These are phyloP conservation scores for Dipus sagitta DNA, from an alignment of 2,797 vertebrate species.

Conservation along the genomic window DNA sequence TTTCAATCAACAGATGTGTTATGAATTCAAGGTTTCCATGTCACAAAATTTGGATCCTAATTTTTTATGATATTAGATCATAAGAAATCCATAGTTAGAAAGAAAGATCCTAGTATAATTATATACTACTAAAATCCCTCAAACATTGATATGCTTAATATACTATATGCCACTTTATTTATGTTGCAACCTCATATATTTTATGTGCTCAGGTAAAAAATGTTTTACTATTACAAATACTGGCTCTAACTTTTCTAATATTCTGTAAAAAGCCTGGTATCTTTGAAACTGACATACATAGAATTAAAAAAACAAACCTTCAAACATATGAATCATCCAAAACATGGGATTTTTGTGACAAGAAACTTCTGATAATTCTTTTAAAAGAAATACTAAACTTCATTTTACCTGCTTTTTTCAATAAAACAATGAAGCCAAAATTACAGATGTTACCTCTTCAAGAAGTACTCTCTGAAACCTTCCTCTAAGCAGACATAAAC, in stretches of 20 bases:
- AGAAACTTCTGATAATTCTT: slow-evolving; percentile 43
- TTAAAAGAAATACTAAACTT: background rate
- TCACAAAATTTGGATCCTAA: slow-evolving; percentile 79
- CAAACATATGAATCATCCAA: background rate
- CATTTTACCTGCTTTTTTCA: slow-evolving; percentile 53
- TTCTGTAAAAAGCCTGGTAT: too few species aligned
- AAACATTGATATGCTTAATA: background rate
- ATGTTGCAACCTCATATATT: too few species aligned
- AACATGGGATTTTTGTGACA: slow-evolving; percentile 2
- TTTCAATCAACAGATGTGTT: background rate
- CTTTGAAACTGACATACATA: too few species aligned
- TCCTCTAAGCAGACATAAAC: background rate
- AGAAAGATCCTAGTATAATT: slow-evolving; percentile 58
- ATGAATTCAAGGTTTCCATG: slow-evolving; percentile 64
- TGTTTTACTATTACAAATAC: too few species aligned
- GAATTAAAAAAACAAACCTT: slow-evolving; percentile 30
- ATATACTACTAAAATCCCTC: slow-evolving; percentile 67
- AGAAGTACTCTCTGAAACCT: slow-evolving; percentile 68
- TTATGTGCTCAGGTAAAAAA: too few species aligned
- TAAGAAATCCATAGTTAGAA: slow-evolving; percentile 74
- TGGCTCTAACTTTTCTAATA: too few species aligned
- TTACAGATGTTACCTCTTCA: slow-evolving; percentile 47
- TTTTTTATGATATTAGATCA: slow-evolving; percentile 77
- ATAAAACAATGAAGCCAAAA: slow-evolving; percentile 62
- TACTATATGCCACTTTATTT: too few species aligned